phyloP scores from a whole-genome alignment of 30 jellyfish, hydroid and myxozoan species.

The Mastigias papua region DNA sequence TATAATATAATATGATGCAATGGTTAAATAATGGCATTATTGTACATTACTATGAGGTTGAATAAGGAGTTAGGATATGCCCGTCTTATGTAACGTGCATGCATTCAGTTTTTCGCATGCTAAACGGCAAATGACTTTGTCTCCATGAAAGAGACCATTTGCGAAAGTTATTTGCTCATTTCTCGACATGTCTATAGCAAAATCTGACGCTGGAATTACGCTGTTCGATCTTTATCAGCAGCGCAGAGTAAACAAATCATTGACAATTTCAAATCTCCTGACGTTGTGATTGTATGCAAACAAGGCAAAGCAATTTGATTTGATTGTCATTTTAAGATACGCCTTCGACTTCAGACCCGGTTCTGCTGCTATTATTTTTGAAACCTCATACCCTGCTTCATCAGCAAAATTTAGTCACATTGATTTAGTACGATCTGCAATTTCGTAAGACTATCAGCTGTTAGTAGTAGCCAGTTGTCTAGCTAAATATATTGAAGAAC shows the following conservation, averaged over 20 bases:
- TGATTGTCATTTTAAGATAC: not conserved
- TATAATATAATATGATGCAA: too few species aligned
- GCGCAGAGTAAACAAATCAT: conserved; percentile 24
- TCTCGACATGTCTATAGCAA: conserved; percentile 40
- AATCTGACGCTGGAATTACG: conserved; percentile 46
- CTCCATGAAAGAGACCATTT: not conserved
- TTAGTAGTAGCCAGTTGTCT: conserved; percentile 3
- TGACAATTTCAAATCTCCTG: conserved; percentile 1
- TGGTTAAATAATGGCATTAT: too few species aligned
- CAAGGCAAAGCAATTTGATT: conserved; percentile 32
- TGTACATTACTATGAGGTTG: too few species aligned
- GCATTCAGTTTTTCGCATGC: too few species aligned
- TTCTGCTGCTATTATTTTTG: conserved; percentile 26
- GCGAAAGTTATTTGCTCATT: conserved; percentile 32
- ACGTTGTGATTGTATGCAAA: conserved; percentile 54
- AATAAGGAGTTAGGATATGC: too few species aligned
- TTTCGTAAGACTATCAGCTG: conserved; percentile 21
- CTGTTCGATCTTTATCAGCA: conserved; percentile 39
- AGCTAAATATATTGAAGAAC: conserved; percentile 22
- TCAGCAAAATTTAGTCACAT: conserved; percentile 20
- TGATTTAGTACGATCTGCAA: conserved; percentile 25
- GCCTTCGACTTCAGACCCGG: not conserved
- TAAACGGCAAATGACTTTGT: not conserved
- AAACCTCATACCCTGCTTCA: conserved; percentile 9
- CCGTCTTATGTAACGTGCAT: too few species aligned